Base-by-base conservation (phyloP, 2,797 vertebrate genomes). In the Lithobates sylvaticus region DNA sequence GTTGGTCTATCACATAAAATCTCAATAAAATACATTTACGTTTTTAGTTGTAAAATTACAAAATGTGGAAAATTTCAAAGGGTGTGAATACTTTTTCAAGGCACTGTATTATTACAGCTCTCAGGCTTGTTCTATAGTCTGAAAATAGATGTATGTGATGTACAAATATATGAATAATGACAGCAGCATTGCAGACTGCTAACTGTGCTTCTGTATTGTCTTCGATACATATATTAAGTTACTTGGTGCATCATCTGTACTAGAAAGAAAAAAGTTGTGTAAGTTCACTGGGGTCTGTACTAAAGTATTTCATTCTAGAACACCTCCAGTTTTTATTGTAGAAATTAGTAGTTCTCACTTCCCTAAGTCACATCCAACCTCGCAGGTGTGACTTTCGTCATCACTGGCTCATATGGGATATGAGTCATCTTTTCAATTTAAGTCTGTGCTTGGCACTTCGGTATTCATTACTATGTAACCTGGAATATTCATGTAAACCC, bases 311-410 rank as follows among this genome's bases (percentile, higher is more conserved):
- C 16, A 70, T 15, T 39, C 32, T 54, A 71, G 71, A 23, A 27
- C 32, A 36, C 42, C 15, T 39, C 5, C 39, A 10, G 47, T 72
- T 34, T n/a, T 77, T 13, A 34, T 47, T 75, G 26, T 71, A n/a
- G 83, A 15, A 61, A 73, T 82, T 50, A 34, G 3, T 71, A 82
- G 47, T 76, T 81, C 64, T 81, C 73, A 72, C 79, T 61, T 72
- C 27, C 71, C 29, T 71, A 72, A 82, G 85, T 86, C 85, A 86
- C 79, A 86, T 86, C 79, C 73, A 64, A 13, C 64, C 29, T 39
- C 26, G 36, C 67, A 82, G 74, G 74, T 82, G 79, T 71, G 47
- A 86, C 58, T 64, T 69, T 82, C 85, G 85, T 86, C 79, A 86
- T 78, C 64, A 50, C 23, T 58, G 32, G 27, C 67, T 82, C n/a